Conservation (phyloP, 2,113 vertebrate species). For the Alectura lathami region DNA sequence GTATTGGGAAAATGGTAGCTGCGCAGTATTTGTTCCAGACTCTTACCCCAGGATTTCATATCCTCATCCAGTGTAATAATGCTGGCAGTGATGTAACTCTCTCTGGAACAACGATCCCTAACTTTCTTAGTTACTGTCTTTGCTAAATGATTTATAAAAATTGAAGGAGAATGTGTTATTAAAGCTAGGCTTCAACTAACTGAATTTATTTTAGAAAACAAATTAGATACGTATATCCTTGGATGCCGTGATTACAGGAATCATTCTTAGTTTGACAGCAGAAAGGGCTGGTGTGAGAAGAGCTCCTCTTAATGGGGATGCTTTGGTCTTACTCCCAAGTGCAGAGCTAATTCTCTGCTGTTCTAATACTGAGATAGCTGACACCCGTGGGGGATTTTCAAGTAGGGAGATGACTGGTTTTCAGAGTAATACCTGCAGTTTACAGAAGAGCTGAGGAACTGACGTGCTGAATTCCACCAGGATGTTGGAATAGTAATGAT, state of each 20-base stretch:
- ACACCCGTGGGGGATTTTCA: no score
- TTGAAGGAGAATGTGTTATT: background rate
- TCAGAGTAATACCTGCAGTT: background rate
- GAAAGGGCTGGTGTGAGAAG: background rate
- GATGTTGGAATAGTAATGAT: background rate
- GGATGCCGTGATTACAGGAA: background rate
- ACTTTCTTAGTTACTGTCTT: background rate
- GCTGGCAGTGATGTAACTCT: background rate
- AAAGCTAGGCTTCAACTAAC: background rate
- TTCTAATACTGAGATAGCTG: background rate
- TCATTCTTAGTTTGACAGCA: background rate
- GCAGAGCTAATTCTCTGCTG: background rate
- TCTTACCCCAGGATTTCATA: background rate
- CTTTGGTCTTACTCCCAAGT: background rate
- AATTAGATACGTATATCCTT: background rate
- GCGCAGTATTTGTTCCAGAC: background rate
- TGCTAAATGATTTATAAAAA: background rate
- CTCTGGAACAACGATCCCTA: background rate
- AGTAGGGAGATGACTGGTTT: background rate
- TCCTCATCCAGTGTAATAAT: background rate
- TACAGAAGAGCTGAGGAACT: background rate
- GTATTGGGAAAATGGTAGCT: background rate
- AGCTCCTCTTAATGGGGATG: background rate
- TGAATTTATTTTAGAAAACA: background rate
- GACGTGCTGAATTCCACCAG: accelerated